These are phyloP conservation scores for Coendou prehensilis DNA, from an alignment of 2,797 vertebrate genomes.

Conservation along the genomic window DNA sequence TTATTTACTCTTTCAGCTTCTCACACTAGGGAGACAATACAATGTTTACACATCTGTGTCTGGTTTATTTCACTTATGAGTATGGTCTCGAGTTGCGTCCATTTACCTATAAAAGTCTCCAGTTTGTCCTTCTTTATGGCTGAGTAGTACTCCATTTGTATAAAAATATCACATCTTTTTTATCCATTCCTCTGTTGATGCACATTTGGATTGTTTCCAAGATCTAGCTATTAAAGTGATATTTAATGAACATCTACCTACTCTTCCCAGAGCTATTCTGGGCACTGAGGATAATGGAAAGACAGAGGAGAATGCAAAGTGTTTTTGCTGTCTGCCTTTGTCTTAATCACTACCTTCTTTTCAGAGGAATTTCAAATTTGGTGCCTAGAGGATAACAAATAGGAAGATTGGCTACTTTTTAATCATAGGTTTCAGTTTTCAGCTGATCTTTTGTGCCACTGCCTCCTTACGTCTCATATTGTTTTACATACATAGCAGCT, in stretches of 20 bases:
- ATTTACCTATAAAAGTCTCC: no score
- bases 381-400: not conserved
- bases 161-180: no score
- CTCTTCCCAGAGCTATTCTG: not conserved
- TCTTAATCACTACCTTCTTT: not conserved
- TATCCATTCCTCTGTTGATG: no score
- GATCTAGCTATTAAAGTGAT: not conserved
- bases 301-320: not conserved
- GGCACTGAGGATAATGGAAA: not conserved
- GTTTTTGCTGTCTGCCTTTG: not conserved
- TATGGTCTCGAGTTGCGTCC: no score
- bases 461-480: not conserved
- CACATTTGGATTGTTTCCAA: no score
- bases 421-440: not conserved
- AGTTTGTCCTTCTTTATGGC: no score
- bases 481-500: not conserved
- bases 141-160: no score
- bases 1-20: no score
- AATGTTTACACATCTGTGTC: no score
- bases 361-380: not conserved
- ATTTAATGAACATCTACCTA: not conserved
- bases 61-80: no score
- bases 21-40: no score
- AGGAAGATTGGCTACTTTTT: not conserved
- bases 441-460: not conserved